Conservation (phyloP, 2,113 vertebrate genomes). For the Corythornis madagascariensis region DNA sequence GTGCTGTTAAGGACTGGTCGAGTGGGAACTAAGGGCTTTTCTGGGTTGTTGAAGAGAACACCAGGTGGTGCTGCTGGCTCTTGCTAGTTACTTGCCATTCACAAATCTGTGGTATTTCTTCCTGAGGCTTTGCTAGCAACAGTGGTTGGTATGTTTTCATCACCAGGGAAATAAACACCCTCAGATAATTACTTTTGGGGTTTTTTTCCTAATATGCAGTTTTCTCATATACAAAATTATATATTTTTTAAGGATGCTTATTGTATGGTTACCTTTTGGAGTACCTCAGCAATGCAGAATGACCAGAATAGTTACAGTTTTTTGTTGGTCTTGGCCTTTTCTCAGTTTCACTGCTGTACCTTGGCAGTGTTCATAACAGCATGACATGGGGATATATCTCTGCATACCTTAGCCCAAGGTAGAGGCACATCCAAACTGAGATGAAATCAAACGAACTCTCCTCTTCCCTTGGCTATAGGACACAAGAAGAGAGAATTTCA, state of each 20-base stretch:
- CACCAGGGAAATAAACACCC: slow-evolving; percentile 22
- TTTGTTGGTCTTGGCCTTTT: not conserved
- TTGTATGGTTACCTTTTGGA: not conserved
- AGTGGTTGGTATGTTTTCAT: slow-evolving; percentile 10
- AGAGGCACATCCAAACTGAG: not conserved
- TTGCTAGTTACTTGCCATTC: not conserved
- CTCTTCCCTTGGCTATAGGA: not conserved
- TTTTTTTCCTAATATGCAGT: not conserved
- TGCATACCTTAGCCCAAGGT: not conserved
- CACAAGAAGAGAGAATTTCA: not conserved
- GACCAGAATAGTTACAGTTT: not conserved
- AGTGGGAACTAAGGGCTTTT: not conserved
- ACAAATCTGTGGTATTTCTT: not conserved
- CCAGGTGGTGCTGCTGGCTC: slow-evolving; percentile 68
- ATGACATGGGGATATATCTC: not conserved
- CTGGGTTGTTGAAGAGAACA: not conserved
- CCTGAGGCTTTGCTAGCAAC: not conserved
- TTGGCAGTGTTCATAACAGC: not conserved
- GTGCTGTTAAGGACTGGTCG: not conserved
- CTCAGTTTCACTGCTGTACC: not conserved
- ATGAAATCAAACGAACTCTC: not conserved
- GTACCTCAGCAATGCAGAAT: not conserved
- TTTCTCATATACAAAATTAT: not conserved
- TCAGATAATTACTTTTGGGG: not conserved
- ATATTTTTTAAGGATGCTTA: not conserved